A percentile compares a stretch with the other conserved stretches of the same genome.
These are phyloP conservation scores for Ptyas mucosa DNA, from an alignment of 2,113 vertebrate species.

Conservation along the genomic window DNA sequence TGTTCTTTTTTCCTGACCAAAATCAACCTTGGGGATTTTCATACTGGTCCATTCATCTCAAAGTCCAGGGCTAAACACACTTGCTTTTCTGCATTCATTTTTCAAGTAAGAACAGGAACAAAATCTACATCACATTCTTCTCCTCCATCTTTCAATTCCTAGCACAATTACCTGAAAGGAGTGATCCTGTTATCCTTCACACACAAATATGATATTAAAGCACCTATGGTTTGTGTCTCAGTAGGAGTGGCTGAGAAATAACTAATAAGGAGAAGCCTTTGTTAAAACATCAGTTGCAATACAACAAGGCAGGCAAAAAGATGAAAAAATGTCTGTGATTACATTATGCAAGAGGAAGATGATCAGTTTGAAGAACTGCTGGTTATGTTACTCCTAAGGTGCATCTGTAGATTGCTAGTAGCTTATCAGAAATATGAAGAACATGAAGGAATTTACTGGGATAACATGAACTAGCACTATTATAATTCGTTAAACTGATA, in stretches of 20 bases:
- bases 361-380: neutral
- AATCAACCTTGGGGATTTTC: neutral
- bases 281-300: neutral
- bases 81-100: neutral
- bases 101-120: neutral
- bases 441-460: neutral
- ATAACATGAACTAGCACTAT: neutral
- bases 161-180: neutral
- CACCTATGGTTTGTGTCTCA: neutral
- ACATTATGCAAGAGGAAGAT: neutral
- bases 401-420: neutral
- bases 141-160: neutral
- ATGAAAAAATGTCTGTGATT: neutral
- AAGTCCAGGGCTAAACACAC: neutral
- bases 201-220: neutral
- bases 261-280: neutral
- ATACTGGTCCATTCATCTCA: neutral
- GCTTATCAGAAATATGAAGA: neutral
- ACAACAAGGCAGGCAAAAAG: neutral
- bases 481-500: too few species aligned
- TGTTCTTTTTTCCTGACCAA: neutral
- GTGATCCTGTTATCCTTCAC: neutral
- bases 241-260: neutral
- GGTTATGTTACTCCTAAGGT: neutral
- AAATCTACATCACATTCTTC: neutral